Evolutionary conservation across 2,797 vertebrate species (phyloP).

Genomic region (Chaetophractus vellerosus): DNA sequence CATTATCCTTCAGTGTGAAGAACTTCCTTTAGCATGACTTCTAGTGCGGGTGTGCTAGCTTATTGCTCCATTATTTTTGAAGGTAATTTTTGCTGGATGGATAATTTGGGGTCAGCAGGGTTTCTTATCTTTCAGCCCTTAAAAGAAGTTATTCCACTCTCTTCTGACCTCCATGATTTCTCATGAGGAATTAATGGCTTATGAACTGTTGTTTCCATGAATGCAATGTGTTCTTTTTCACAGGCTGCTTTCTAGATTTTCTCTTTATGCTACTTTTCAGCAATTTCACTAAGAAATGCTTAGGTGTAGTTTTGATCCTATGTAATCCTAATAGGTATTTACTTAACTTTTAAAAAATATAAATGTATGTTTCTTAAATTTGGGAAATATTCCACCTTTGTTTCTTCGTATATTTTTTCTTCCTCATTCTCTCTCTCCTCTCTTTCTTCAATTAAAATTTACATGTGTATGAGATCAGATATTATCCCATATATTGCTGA

Average conservation of each 20-base stretch:
- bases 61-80: not conserved
- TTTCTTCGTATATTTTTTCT: not conserved
- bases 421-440: not conserved
- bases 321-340: not conserved
- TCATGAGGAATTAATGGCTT: not conserved
- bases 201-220: not conserved
- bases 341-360: not conserved
- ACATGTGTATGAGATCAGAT: not conserved
- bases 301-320: not conserved
- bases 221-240: not conserved
- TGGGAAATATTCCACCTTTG: not conserved
- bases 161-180: not conserved
- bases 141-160: not conserved
- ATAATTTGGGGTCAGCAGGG: not conserved
- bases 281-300: not conserved
- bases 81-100: not conserved
- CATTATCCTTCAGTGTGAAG: not conserved
- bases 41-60: not conserved
- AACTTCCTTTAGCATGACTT: not conserved
- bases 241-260: not conserved
- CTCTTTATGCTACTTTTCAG: constrained; percentile 7
- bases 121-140: not conserved
- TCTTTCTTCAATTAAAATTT: not conserved
- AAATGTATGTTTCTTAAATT: not conserved
- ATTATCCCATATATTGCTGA: not conserved